phyloP scores from a whole-genome alignment of 2,113 vertebrate species.

The Callospermophilus lateralis region DNA sequence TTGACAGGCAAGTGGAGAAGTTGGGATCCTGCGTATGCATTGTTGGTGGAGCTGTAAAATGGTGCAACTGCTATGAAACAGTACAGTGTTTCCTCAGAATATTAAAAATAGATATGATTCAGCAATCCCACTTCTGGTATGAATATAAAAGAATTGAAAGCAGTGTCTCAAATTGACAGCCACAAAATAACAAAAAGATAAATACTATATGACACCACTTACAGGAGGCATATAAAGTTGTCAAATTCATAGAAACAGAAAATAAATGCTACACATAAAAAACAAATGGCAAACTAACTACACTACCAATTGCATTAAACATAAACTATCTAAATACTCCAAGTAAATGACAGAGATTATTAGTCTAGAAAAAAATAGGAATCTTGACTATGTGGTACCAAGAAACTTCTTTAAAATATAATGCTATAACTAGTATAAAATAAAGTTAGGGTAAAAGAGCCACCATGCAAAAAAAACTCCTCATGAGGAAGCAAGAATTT shows the following conservation, averaged over 20 bases:
- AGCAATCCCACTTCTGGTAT: neutral
- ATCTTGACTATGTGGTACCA: neutral
- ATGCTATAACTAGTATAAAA: neutral
- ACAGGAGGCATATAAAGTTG: neutral
- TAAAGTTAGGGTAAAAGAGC: neutral
- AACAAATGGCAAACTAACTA: neutral
- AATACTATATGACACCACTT: neutral
- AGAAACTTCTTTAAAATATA: conserved; percentile 40
- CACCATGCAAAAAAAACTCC: neutral
- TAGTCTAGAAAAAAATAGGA: neutral
- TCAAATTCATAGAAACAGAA: conserved; percentile 23
- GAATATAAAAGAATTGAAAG: neutral
- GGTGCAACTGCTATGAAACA: neutral
- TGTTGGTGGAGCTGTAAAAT: neutral
- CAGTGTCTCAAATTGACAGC: neutral
- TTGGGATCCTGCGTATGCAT: neutral
- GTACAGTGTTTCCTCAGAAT: neutral
- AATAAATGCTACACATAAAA: conserved; percentile 7
- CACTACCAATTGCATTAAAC: neutral
- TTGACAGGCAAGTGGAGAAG: neutral
- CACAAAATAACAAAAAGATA: neutral
- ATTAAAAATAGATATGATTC: neutral
- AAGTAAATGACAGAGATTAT: conserved; percentile 33
- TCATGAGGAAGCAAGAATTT: neutral
- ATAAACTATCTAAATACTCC: conserved; percentile 20